Evolutionary conservation across 1,140 invertebrate species (phyloP), one percentile per base, ranked within the genome.

Genomic region (Manduca sexta): DNA sequence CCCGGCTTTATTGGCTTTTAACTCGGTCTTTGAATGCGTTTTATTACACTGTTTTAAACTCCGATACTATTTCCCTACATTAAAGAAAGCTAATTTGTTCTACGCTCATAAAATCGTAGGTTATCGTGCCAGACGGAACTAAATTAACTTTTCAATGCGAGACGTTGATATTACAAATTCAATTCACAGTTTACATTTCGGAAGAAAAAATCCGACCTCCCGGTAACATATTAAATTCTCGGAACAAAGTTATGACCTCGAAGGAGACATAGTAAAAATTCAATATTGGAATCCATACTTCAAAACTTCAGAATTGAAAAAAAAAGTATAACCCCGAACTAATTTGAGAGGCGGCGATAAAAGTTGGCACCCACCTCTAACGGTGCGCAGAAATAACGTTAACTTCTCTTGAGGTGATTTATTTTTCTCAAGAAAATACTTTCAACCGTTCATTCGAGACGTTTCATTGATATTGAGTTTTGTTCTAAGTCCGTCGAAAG

Each of bases 221-320:
- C 29, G 33, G 31, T 47, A 55, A 50, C 50, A 52, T 60, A 66
- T 63, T 66, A 56, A 66, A 63, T 66, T 59, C 46, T 45, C 41
- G 31, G 29, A 33, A 17, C 48, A 46, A 62, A 61, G 49, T 56
- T 57, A 42, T 18, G 30, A 40, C 33, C 40, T 30, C 35, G 35
- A 26, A 45, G 47, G 60, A 64, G 64, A 71, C 62, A 70, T 58
- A 69, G 67, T 71, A 69, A 69, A 77, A 78, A 73, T 78, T 76
- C 64, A 72, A 77, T 81, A 78, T 75, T 72, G 74, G 70, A 80
- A 80, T 77, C 73, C 64, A 75, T 72, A 72, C 73, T 75, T 81
- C 68, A 69, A 74, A 79, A 73, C 62, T 76, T 74, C 35, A 47
- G 39, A 50, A 64, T 58, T 64, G 62, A 70, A 74, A 72, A 71